These are phyloP conservation scores for Schizaphis graminum DNA, from an alignment of 2,888 invertebrate species.

Conservation along the genomic window DNA sequence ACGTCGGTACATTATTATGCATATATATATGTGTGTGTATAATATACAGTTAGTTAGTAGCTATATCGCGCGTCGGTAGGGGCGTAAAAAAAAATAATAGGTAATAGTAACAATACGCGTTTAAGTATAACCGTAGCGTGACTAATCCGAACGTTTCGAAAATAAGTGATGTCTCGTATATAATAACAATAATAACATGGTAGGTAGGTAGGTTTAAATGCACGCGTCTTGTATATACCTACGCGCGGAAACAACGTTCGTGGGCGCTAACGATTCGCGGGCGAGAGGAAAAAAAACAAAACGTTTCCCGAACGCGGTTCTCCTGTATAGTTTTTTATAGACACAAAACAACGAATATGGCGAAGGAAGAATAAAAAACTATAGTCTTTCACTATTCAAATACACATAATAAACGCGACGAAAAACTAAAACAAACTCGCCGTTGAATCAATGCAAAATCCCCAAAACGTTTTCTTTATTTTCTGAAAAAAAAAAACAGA, in stretches of 20 bases:
- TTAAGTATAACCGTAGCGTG: slow-evolving; percentile 47
- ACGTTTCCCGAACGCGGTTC: slow-evolving; percentile 14
- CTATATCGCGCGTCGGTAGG: background rate
- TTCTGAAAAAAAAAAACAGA: background rate
- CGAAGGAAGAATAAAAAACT: background rate
- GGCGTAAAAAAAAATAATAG: slow-evolving; percentile 17
- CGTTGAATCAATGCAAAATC: background rate
- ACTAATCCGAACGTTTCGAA: slow-evolving; percentile 52
- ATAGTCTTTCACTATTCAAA: background rate
- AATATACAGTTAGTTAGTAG: slow-evolving; percentile 20
- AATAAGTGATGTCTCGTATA: slow-evolving; percentile 31
- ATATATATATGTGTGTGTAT: background rate
- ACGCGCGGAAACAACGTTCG: background rate
- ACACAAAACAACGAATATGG: background rate
- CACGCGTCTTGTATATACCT: background rate
- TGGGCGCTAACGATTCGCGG: slow-evolving; percentile 41
- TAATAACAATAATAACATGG: background rate
- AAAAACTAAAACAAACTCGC: slow-evolving; percentile 20
- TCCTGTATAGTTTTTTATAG: background rate
- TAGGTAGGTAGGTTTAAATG: background rate
- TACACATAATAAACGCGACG: too few relatives aligned
- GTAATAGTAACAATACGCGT: background rate
- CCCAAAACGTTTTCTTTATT: background rate
- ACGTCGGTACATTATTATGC: background rate
- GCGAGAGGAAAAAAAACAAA: background rate